Percentiles rank a stretch among this genome's conserved stretches.
Evolutionary conservation across 2,797 vertebrate genomes (phyloP).

Genomic region (Neoniphon sammara): DNA sequence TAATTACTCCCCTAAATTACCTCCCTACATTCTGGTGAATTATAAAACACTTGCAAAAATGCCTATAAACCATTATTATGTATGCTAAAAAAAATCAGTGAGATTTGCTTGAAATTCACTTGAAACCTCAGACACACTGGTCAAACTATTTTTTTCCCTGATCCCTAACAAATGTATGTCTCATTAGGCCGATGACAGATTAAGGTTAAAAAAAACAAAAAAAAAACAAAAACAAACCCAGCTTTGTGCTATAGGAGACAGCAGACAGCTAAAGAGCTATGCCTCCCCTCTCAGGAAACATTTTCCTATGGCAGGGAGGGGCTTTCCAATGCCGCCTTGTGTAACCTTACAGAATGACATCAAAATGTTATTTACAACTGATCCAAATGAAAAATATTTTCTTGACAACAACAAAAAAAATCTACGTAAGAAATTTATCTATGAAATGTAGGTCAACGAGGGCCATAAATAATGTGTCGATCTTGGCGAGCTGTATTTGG

Average conservation of each 20-base stretch:
- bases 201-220: conserved; percentile 2
- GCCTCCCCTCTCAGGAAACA: no score
- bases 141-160: background rate
- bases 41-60: conserved; percentile 17
- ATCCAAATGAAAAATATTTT: background rate
- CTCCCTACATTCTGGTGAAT: conserved; percentile 29
- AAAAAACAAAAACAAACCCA: background rate
- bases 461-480: background rate
- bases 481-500: background rate
- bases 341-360: background rate
- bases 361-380: background rate
- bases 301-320: no score
- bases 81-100: background rate
- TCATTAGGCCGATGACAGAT: conserved; percentile 23
- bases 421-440: background rate
- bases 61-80: background rate
- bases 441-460: background rate
- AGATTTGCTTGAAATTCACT: conserved; percentile 14
- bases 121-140: conserved; percentile 7
- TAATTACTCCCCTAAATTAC: conserved; percentile 35
- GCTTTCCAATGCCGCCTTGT: no score
- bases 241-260: no score
- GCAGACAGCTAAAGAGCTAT: no score
- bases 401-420: background rate
- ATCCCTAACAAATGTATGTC: background rate